phyloP scores from a whole-genome alignment of 2,113 vertebrate genomes.

The Microcebus jonahi region DNA sequence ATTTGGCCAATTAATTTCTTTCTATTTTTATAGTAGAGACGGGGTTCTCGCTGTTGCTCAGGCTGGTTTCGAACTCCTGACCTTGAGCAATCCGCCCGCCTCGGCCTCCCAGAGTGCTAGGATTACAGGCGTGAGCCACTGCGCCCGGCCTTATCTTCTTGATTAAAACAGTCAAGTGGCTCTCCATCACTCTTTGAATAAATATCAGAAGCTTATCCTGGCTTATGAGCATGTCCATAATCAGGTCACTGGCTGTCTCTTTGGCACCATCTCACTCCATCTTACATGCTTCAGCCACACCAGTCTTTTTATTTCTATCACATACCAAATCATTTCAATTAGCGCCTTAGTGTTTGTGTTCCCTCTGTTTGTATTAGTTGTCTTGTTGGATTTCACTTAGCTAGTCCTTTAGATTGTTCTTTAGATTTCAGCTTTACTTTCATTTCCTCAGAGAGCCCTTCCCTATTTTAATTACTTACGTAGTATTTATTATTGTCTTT shows the following conservation, averaged over 20 bases:
- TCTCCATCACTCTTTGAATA: neutral
- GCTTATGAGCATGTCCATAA: too few relatives aligned
- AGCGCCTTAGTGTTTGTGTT: neutral
- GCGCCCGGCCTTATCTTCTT: neutral
- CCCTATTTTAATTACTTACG: neutral
- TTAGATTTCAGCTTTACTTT: slow-evolving; percentile 3
- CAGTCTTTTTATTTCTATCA: neutral
- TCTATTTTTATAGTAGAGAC: too few relatives aligned
- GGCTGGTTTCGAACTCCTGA: too few relatives aligned
- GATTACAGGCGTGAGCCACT: too few relatives aligned
- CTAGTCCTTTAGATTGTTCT: neutral
- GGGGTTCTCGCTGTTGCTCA: too few relatives aligned
- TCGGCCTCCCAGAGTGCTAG: too few relatives aligned
- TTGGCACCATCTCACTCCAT: neutral
- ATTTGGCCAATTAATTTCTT: too few relatives aligned
- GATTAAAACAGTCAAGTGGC: neutral
- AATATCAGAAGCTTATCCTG: neutral
- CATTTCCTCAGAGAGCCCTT: neutral
- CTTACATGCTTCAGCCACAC: neutral
- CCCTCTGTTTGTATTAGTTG: neutral
- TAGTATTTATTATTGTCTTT: neutral
- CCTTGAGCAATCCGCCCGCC: too few relatives aligned
- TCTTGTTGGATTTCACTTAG: neutral
- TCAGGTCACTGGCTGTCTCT: neutral
- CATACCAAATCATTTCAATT: neutral